Evolutionary conservation across 2,113 vertebrate genomes (phyloP).

Genomic region (Triplophysa siluroides): DNA sequence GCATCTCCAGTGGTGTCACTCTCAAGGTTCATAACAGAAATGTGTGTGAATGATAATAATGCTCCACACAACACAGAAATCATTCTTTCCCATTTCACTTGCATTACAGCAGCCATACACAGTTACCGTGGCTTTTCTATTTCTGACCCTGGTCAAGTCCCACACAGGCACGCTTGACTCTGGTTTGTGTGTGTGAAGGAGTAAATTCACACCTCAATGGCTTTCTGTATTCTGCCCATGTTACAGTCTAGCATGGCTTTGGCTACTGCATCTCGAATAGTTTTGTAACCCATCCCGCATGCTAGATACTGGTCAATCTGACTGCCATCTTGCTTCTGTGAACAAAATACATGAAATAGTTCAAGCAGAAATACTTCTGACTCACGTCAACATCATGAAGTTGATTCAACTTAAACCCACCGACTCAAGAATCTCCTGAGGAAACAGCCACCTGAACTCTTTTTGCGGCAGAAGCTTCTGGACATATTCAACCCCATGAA

Average conservation of each 20-base stretch:
- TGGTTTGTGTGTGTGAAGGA: not conserved
- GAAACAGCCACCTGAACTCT: conserved; percentile 82
- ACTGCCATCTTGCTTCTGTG: conserved; percentile 57
- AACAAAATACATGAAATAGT: no score
- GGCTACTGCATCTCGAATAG: conserved; percentile 79
- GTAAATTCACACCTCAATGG: conserved; percentile 73
- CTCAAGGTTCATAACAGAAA: no score
- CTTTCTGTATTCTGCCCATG: conserved; percentile 59
- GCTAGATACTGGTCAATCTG: conserved; percentile 83
- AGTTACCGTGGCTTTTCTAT: no score
- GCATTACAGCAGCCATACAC: no score
- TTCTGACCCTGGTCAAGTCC: no score
- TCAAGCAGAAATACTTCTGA: no score
- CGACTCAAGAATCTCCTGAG: conserved; percentile 74
- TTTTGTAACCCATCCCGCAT: conserved; percentile 78
- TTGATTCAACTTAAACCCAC: conserved; percentile 61
- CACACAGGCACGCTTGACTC: no score
- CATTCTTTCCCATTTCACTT: no score
- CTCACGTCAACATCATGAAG: not conserved
- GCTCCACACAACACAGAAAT: no score
- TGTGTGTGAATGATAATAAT: no score
- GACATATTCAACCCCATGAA: conserved; percentile 80
- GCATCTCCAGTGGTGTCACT: no score
- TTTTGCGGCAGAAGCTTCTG: conserved; percentile 71
- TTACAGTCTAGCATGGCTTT: conserved; percentile 72